phyloP scores from a whole-genome alignment of 2,888 invertebrate species.

The Merodon equestris region DNA sequence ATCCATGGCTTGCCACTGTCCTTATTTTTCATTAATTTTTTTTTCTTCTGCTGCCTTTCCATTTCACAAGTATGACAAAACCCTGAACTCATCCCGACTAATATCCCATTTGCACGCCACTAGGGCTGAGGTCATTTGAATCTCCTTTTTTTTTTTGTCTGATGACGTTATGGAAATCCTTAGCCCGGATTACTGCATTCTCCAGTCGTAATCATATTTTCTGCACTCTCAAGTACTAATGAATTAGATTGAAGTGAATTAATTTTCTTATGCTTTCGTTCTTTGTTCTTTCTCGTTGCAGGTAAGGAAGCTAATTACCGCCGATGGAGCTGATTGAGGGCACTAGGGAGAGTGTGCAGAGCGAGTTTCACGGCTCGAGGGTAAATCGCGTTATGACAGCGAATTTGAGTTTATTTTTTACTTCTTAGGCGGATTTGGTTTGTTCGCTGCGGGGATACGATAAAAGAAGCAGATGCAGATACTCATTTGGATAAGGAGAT shows the following conservation, averaged over 20 bases:
- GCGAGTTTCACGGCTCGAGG: slow-evolving; percentile 3
- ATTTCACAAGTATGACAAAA: slow-evolving; percentile 13
- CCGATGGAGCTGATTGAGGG: slow-evolving; percentile 3
- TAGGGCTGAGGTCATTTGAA: background rate
- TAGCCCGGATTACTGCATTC: background rate
- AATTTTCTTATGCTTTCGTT: slow-evolving; percentile 28
- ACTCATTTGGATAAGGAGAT: background rate
- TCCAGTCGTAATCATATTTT: slow-evolving; percentile 52
- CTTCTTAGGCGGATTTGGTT: too few species aligned
- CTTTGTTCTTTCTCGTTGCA: slow-evolving; percentile 31
- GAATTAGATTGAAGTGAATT: slow-evolving; percentile 51
- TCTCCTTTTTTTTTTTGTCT: background rate
- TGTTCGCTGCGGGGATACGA: slow-evolving; percentile 12
- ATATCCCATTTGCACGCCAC: slow-evolving; percentile 2
- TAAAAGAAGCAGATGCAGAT: slow-evolving; percentile 22
- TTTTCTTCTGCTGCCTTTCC: slow-evolving; percentile 8
- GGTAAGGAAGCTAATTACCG: slow-evolving; percentile 65
- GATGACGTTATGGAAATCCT: slow-evolving; percentile 4
- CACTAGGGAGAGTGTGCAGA: background rate
- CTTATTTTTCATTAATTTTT: too few species aligned
- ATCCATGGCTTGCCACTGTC: too few species aligned
- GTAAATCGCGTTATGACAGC: slow-evolving; percentile 39
- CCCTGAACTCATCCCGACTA: slow-evolving; percentile 21
- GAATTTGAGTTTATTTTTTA: slow-evolving; percentile 25
- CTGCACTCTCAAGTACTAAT: slow-evolving; percentile 50